Base-by-base conservation (phyloP, 2,797 vertebrate species). In the Malurus leucopterus region DNA sequence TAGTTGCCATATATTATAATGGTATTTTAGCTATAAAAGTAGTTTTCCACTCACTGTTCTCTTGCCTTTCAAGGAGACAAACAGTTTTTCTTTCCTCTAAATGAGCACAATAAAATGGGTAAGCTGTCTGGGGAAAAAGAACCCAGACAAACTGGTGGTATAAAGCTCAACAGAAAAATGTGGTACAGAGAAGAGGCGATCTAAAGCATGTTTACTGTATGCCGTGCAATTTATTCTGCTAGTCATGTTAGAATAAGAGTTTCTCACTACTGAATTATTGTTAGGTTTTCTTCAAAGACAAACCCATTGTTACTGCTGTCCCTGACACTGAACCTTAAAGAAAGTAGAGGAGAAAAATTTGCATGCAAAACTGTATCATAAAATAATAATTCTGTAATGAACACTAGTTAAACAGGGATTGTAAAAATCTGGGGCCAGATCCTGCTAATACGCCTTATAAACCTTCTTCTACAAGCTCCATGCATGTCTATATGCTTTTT, bases 61-160 rank as follows among this genome's bases (percentile, higher is more conserved):
- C 68, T 86, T 96, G 72, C 89, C 61, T 96, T 96, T 94, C 90
- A 93, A 91, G 77, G 84, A 95, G 83, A 89, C 91, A 96, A 96
- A 95, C 92, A 93, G 88, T 96, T 96, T 94, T 95, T 93, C 94
- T 96, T 93, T 91, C 87, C 91, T 87, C 90, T 93, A 95, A 95
- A 93, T 84, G 93, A 95, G 95, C 88, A 96, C 90, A 94, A 95
- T 93, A 96, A 95, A 94, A 96, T 59, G 85, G 89, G 91, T 75
- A 90, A 94, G 90, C 86, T 93, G 79, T 88, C 87, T 90, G 49
- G 76, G 86, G 91, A 89, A 73, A 64, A 69, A 64, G 50, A 84
- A 63, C 38, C 49, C 82, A 95, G 87, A 90, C 78, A 92, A 86
- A 91, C 65, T 86, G 81, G 86, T 86, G 63, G 85, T 79, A 84